Percentiles rank a stretch among this genome's conserved stretches.
Conservation (phyloP, 2,113 vertebrate genomes). For the Rattus norvegicus region DNA sequence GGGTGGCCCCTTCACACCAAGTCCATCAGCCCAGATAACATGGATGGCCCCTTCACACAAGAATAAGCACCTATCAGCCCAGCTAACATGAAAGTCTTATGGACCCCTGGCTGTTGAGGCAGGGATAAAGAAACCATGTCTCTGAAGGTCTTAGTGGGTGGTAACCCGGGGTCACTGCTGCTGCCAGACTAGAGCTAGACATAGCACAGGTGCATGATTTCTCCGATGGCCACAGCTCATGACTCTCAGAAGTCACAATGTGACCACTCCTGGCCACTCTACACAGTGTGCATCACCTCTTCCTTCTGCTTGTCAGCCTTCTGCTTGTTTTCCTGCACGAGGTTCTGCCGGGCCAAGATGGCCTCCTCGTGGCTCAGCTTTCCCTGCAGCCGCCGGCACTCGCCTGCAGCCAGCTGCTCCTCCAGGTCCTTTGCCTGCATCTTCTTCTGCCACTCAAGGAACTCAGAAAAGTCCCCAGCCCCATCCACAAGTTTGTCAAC, state of each 20-base stretch:
- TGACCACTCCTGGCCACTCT: fast-evolving
- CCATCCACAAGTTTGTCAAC: constrained; percentile 87
- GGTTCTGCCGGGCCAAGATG: constrained; percentile 86
- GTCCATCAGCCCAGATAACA: no score
- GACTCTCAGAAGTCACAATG: not conserved
- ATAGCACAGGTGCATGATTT: not conserved
- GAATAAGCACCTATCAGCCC: no score
- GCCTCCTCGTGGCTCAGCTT: constrained; percentile 91
- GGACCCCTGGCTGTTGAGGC: fast-evolving
- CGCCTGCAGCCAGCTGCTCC: constrained; percentile 85
- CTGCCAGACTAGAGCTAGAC: not conserved
- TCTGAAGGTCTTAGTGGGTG: not conserved
- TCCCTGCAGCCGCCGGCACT: constrained; percentile 87
- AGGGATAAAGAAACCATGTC: not conserved
- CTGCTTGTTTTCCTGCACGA: constrained; percentile 89
- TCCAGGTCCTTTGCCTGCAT: constrained; percentile 89
- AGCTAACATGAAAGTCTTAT: not conserved
- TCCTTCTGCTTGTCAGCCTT: constrained; percentile 89
- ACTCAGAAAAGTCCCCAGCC: constrained; percentile 88
- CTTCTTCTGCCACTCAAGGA: constrained; percentile 92
- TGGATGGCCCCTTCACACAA: no score
- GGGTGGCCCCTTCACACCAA: no score
- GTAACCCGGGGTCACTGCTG: fast-evolving
- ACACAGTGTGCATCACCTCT: constrained; percentile 85
- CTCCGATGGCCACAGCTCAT: not conserved